Conservation (phyloP, 2,888 invertebrate genomes). For the Meiosimyza platycephala region DNA sequence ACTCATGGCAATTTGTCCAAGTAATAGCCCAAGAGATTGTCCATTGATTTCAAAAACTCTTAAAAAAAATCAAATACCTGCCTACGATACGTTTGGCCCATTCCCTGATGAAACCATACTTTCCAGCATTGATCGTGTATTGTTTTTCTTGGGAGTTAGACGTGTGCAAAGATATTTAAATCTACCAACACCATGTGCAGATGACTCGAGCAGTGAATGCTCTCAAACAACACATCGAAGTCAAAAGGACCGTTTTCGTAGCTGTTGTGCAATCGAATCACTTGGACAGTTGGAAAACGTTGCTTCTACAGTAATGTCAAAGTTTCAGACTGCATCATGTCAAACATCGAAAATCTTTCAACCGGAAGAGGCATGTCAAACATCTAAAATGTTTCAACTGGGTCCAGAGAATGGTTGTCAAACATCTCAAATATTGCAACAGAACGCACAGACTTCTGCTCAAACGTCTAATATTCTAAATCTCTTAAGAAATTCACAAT, state of each 20-base stretch:
- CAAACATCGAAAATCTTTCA: no score
- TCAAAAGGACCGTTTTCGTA: slow-evolving; percentile 6
- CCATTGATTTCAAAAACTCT: slow-evolving; percentile 38
- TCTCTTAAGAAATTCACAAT: no score
- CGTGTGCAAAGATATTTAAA: slow-evolving; percentile 40
- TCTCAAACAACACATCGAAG: slow-evolving; percentile 15
- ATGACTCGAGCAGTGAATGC: slow-evolving; percentile 33
- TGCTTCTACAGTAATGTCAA: neutral
- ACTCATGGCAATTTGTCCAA: slow-evolving; percentile 20
- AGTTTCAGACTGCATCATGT: no score
- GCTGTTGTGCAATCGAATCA: slow-evolving; percentile 14
- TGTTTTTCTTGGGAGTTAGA: slow-evolving; percentile 51
- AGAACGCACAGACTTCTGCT: no score
- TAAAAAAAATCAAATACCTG: slow-evolving; percentile 39
- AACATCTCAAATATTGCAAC: no score
- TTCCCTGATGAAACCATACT: slow-evolving; percentile 60
- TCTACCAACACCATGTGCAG: slow-evolving; percentile 34
- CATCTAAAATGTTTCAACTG: no score
- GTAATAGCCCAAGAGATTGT: slow-evolving; percentile 13
- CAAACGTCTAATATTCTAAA: no score
- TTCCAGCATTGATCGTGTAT: slow-evolving; percentile 52
- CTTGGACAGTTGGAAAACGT: slow-evolving; percentile 1
- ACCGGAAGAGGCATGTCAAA: no score
- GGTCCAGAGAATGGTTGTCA: no score
- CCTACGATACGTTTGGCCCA: slow-evolving; percentile 51